Evolutionary conservation across 92 coral and sea anemone species (phyloP).

Genomic region (Bergia sp.): DNA sequence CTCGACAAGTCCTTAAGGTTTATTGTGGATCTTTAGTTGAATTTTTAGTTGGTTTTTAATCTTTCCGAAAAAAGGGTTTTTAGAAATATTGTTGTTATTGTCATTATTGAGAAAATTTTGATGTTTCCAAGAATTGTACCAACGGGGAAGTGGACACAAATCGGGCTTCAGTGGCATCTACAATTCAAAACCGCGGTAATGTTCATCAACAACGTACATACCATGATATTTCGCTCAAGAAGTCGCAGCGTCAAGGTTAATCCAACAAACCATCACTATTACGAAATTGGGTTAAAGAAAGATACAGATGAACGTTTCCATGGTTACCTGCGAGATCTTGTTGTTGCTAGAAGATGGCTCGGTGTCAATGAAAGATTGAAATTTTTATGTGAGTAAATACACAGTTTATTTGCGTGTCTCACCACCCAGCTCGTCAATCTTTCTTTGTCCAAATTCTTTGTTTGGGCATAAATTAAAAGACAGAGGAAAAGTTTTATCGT

Average conservation of each 20-base stretch:
- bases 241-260: neutral
- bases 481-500: too few relatives aligned
- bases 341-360: constrained; percentile 42
- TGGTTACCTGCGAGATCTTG: constrained; percentile 47
- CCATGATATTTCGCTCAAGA: neutral
- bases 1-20: too few relatives aligned
- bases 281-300: constrained; percentile 43
- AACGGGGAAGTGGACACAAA: constrained; percentile 21
- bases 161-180: constrained; percentile 8
- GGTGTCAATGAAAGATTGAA: neutral
- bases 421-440: neutral
- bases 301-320: constrained; percentile 42
- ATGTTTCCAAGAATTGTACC: constrained; percentile 6
- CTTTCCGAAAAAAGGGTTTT: too few relatives aligned
- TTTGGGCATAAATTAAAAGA: too few relatives aligned
- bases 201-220: neutral
- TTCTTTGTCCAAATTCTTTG: too few relatives aligned
- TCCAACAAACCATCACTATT: constrained; percentile 18
- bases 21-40: too few relatives aligned
- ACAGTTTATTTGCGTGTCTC: neutral
- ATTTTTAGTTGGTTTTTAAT: too few relatives aligned
- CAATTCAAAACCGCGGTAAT: neutral
- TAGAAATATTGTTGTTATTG: too few relatives aligned
- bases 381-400: constrained; percentile 5
- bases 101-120: neutral